Conservation (phyloP, 2,797 vertebrate species). For the Simalia tracyae region DNA sequence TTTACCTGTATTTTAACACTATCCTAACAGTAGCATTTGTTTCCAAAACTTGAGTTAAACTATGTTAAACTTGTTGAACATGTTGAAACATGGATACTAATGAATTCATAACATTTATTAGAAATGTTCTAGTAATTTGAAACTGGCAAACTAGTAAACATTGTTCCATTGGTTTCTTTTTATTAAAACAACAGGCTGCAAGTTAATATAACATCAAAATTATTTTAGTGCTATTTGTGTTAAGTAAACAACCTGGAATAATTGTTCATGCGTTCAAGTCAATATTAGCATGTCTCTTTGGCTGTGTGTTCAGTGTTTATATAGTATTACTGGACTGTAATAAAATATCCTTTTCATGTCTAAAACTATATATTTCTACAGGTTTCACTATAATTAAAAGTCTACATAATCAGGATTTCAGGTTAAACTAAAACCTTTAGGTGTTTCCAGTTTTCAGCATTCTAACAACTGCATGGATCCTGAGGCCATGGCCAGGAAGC, state of each 20-base stretch:
- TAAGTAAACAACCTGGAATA: not conserved
- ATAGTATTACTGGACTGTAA: not conserved
- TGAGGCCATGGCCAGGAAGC: not conserved
- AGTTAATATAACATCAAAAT: not conserved
- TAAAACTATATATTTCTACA: not conserved
- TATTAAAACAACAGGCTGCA: not conserved
- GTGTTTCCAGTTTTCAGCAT: not conserved
- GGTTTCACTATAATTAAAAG: not conserved
- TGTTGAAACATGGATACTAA: not conserved
- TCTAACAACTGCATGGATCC: not conserved
- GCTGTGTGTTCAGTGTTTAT: not conserved
- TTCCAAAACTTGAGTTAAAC: not conserved
- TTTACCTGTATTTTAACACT: too few relatives aligned
- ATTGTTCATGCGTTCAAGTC: not conserved
- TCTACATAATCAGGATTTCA: not conserved
- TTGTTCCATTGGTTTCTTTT: not conserved
- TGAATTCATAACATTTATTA: not conserved
- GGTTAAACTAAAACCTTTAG: not conserved
- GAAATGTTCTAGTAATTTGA: not conserved
- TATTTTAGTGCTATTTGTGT: not conserved
- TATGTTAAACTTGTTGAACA: not conserved
- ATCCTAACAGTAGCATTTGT: too few relatives aligned
- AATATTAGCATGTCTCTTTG: too few relatives aligned
- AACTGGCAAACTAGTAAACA: not conserved
- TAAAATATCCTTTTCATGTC: not conserved